phyloP scores from a whole-genome alignment of 2,113 vertebrate species.

The Halichoerus grypus region DNA sequence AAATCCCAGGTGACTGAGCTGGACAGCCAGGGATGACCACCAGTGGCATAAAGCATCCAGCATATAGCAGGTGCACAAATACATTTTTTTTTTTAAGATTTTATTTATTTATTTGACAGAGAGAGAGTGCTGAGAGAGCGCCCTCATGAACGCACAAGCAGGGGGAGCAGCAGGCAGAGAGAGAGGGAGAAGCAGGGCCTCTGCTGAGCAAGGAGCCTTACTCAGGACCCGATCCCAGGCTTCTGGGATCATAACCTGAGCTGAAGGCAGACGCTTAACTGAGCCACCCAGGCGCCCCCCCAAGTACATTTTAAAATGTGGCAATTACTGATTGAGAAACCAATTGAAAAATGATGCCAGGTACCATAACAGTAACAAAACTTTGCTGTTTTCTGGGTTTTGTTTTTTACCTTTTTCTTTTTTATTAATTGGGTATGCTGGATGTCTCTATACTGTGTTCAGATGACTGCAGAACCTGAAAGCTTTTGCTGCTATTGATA shows the following conservation, averaged over 20 bases:
- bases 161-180: neutral
- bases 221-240: neutral
- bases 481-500: slow-evolving; percentile 89
- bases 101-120: neutral
- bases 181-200: neutral
- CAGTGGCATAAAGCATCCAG: neutral
- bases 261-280: neutral
- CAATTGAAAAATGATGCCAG: slow-evolving; percentile 83
- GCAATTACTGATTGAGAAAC: slow-evolving; percentile 83
- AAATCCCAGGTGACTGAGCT: neutral
- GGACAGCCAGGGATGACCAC: neutral
- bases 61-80: neutral
- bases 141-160: neutral
- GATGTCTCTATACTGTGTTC: slow-evolving; percentile 89
- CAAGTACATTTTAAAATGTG: neutral
- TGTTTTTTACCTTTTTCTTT: neutral
- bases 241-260: neutral
- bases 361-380: slow-evolving; percentile 88
- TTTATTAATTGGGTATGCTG: slow-evolving; percentile 81
- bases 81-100: neutral
- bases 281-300: neutral
- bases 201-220: neutral
- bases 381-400: slow-evolving; percentile 84
- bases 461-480: slow-evolving; percentile 88
- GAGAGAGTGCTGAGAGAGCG: neutral